Evolutionary conservation across 2,113 vertebrate genomes (phyloP).

Genomic region (Antigone vipio): DNA sequence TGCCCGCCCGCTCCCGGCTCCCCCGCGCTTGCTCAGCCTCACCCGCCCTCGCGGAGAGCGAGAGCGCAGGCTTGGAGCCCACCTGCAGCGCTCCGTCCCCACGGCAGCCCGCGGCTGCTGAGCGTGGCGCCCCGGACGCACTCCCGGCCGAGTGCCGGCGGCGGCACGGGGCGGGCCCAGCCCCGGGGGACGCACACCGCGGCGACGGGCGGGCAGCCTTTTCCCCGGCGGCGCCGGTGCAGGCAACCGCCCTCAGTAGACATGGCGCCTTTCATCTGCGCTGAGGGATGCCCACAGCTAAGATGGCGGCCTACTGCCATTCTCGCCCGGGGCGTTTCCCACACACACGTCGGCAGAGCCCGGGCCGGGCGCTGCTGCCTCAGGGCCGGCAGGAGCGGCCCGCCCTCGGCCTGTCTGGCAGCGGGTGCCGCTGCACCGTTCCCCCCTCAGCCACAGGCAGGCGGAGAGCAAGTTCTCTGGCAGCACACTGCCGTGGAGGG

Average conservation of each 20-base stretch:
- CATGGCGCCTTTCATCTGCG: not conserved
- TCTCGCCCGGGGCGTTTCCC: rapidly evolving
- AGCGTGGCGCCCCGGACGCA: too few relatives aligned
- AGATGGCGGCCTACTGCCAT: not conserved
- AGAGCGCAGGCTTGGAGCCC: not conserved
- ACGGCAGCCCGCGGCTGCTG: not conserved
- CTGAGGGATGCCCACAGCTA: not conserved
- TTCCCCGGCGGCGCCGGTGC: too few relatives aligned
- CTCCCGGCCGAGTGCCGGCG: not conserved
- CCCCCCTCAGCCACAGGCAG: not conserved
- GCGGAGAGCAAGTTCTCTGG: too few relatives aligned
- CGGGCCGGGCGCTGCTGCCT: too few relatives aligned
- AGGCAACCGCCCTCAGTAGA: not conserved
- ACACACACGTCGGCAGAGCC: too few relatives aligned
- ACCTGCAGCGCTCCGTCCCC: not conserved
- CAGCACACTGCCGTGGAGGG: too few relatives aligned
- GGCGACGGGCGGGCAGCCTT: too few relatives aligned
- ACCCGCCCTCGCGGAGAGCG: not conserved
- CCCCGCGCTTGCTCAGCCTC: not conserved
- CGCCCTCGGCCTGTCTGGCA: rapidly evolving
- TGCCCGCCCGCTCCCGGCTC: too few relatives aligned
- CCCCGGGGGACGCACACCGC: too few relatives aligned
- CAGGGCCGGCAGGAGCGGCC: not conserved
- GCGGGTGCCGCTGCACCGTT: rapidly evolving
- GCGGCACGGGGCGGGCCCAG: not conserved